Base-by-base conservation (phyloP, 2,113 vertebrate species). In the Haplochromis vanheusdeni region DNA sequence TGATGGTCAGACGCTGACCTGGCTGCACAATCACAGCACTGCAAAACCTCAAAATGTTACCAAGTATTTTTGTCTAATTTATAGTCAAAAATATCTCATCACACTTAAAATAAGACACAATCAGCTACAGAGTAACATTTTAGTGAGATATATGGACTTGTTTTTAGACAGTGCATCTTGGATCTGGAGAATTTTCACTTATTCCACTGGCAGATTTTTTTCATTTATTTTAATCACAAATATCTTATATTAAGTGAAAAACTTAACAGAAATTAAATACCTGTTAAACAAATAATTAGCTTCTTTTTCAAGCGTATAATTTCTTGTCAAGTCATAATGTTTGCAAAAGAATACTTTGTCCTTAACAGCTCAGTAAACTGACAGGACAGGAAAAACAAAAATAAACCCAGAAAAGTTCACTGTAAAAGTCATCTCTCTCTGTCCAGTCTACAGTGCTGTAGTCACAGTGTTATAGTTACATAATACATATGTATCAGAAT, bases 361-460 rank as follows among this genome's bases (percentile, higher is more conserved):
- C 16, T 49, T 49, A 49, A 19, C 17, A 9, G 17, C 47, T 19
- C 17, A 19, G 2, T 49, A 49, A 49, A 19, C 47, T 49, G 49
- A 51, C 3, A 51, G 17, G 49, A 51, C 8, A n/a, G 3, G 42
- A 14, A n/a, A 51, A 51, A 51, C 17, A 19, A 51, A 51, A 9
- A 51, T 19, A 51, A 51, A 19, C 47, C 49, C 17, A 9, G 49
- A 51, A 51, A 3, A 9, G 49, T 51, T n/a, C 49, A 51, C 17
- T 51, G 0, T n/a, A n/a, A n/a, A 51, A 51, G 49, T n/a, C 8
- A 51, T 51, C 3, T n/a, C 49, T 51, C 8, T 51, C 0, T 51
- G 17, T n/a, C 49, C 17, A 51, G 0, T 51, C 49, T 51, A 51
- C 49, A 51, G 49, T 51, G 49, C 49, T n/a, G 17, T 51, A 51